Evolutionary conservation across 2,888 invertebrate genomes (phyloP), one percentile per base, ranked within the genome.

Genomic region (Ephialtes manifestator): DNA sequence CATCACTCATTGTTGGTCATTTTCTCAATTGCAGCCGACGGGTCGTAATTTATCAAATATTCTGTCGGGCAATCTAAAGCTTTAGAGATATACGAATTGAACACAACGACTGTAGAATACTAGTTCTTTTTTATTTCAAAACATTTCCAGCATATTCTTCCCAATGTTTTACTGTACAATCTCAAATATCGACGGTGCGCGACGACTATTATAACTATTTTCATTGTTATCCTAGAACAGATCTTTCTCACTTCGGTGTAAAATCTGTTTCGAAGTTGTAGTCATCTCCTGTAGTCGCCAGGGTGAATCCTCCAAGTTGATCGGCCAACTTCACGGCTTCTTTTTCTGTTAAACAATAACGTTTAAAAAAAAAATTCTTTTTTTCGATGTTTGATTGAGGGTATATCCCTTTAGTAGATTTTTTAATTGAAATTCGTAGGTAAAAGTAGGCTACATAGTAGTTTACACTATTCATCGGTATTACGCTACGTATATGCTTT

Each of bases 261-360:
- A 58, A 28, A 13, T 58, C 15, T 28, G 58, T 24, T 87, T 96
- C 95, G 89, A 96, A 96, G 92, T 96, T 95, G 88, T 96, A 96
- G 90, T 95, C 95, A 88, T 96, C 96, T 39, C 94, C 94, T 80
- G 94, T 79, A 35, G 85, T 94, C 51, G 55, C 10, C 70, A 96
- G 88, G 1, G 94, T 95, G 35, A 96, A 95, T 89, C 94, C 96
- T 91, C 96, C 96, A 77, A 97, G 92, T 28, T 96, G 96, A 77
- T 95, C 95, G 0, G 97, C 95, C 84, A 97, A 94, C 85, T 95
- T 95, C 0, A 95, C 92, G 0, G 97, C 95, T 88, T 96, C 95
- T 92, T 96, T 97, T 84, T 97, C 97, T 94, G 84, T 51, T 91
- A 91, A 83, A 53, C 11, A 76, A 75, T 55, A n/a, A 74, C 24